A percentile compares a stretch with the other conserved stretches of the same genome.
These are phyloP conservation scores for Falco cherrug DNA, from an alignment of 2,797 vertebrate genomes.

Conservation along the genomic window DNA sequence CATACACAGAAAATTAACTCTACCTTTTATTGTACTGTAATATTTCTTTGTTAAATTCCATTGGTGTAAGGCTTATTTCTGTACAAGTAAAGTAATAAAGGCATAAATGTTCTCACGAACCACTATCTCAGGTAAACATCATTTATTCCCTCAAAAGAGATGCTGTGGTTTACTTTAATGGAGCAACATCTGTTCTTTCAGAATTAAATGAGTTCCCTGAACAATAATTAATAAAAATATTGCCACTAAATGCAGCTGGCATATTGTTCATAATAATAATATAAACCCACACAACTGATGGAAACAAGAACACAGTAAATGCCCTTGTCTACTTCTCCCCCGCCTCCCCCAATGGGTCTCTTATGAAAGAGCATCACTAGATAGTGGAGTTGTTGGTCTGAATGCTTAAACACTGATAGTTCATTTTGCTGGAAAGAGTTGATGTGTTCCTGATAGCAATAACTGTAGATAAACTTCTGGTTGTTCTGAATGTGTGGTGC, in stretches of 20 bases:
- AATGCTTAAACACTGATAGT: background rate
- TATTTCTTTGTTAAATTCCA: background rate
- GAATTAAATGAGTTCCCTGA: constrained; percentile 61
- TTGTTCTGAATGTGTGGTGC: background rate
- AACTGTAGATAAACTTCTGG: background rate
- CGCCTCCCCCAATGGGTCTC: background rate
- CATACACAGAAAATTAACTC: background rate
- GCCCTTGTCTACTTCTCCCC: background rate
- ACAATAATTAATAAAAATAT: constrained; percentile 71
- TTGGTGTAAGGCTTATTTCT: background rate
- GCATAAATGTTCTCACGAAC: background rate
- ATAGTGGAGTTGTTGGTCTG: background rate
- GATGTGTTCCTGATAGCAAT: background rate
- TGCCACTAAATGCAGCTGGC: constrained; percentile 50
- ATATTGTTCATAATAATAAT: constrained; percentile 44
- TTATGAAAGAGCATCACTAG: background rate
- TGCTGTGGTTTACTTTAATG: constrained; percentile 59
- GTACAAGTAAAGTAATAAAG: constrained; percentile 3
- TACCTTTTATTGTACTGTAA: background rate
- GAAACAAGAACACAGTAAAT: background rate
- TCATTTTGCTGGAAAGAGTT: background rate
- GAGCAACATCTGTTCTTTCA: constrained; percentile 69
- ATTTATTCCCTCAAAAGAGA: constrained; percentile 58
- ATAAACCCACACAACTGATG: constrained; percentile 4
- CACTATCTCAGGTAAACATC: constrained; percentile 43